Percentiles rank a stretch among this genome's conserved stretches.
These are phyloP conservation scores for Drosophila paulistorum DNA, from an alignment of 1,140 invertebrate genomes.

Conservation along the genomic window DNA sequence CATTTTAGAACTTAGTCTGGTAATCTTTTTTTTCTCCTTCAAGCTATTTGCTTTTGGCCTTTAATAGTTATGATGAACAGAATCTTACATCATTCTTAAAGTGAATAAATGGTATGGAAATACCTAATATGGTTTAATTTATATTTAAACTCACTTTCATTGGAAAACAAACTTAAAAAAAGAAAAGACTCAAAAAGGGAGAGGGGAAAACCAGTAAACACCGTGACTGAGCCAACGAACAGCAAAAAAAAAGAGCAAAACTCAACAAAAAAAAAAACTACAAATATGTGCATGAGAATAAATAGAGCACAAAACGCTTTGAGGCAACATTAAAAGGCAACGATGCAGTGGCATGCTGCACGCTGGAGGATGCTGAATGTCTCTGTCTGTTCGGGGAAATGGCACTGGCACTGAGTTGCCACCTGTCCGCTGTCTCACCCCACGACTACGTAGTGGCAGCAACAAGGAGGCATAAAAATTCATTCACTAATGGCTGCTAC, in stretches of 20 bases:
- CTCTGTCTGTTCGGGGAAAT: conserved; percentile 1
- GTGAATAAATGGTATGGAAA: too few relatives aligned
- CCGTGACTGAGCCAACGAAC: not conserved
- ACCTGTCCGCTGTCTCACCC: conserved; percentile 37
- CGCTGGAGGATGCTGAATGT: conserved; percentile 7
- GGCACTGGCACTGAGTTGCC: conserved; percentile 43
- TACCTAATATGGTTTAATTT: not conserved
- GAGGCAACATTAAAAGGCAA: conserved; percentile 63
- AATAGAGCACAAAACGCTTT: conserved; percentile 68
- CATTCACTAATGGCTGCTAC: conserved; percentile 71
- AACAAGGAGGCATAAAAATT: conserved; percentile 61
- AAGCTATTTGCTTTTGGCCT: too few relatives aligned
- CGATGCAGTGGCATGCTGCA: conserved; percentile 15
- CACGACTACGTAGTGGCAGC: too few relatives aligned
- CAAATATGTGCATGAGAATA: conserved; percentile 45
- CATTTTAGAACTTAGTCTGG: too few relatives aligned
- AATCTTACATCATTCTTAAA: too few relatives aligned
- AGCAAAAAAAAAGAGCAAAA: not conserved
- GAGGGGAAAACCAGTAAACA: not conserved
- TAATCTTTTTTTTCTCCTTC: too few relatives aligned
- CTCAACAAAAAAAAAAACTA: not conserved
- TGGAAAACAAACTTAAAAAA: not conserved
- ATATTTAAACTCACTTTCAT: conserved; percentile 1
- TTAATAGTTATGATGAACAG: too few relatives aligned
- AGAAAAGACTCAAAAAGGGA: not conserved